Evolutionary conservation across 1,140 invertebrate genomes (phyloP).

Genomic region (Drosophila bocki): DNA sequence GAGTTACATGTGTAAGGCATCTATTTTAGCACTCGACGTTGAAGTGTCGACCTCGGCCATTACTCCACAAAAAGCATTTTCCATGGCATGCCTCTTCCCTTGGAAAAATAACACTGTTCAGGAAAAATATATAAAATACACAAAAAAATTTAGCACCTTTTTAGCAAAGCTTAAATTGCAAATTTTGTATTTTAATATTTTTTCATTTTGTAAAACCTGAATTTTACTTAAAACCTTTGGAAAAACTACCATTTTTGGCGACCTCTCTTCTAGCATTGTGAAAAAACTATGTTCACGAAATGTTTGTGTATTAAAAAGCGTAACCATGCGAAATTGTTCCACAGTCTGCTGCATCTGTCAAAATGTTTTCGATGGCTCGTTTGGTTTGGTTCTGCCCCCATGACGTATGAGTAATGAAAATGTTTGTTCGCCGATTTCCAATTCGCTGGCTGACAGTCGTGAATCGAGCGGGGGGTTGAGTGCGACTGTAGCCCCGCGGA

Average conservation of each 20-base stretch:
- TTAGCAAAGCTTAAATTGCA: not conserved
- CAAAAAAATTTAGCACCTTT: not conserved
- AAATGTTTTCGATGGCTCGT: slow-evolving; percentile 46
- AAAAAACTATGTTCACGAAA: slow-evolving; percentile 57
- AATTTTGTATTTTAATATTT: too few species aligned
- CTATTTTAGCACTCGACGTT: slow-evolving; percentile 46
- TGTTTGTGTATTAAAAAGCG: slow-evolving; percentile 51
- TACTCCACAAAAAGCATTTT: slow-evolving; percentile 1
- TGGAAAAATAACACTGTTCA: not conserved
- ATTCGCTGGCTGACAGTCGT: slow-evolving; percentile 59
- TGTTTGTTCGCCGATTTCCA: slow-evolving; percentile 48
- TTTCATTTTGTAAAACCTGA: not conserved
- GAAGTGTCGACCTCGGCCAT: slow-evolving; percentile 33
- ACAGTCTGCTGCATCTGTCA: slow-evolving; percentile 44
- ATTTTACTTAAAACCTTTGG: too few species aligned
- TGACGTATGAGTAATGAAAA: slow-evolving; percentile 77
- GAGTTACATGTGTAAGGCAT: slow-evolving; percentile 45
- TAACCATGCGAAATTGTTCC: slow-evolving; percentile 54
- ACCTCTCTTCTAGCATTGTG: slow-evolving; percentile 6
- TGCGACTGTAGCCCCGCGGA: slow-evolving; percentile 1
- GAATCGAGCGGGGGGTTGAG: slow-evolving; percentile 25
- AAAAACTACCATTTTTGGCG: not conserved
- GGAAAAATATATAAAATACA: not conserved
- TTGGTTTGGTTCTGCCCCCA: slow-evolving; percentile 31
- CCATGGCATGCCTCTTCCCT: slow-evolving; percentile 7